Conservation (phyloP, 2,797 vertebrate species). For the Alectoris magna region DNA sequence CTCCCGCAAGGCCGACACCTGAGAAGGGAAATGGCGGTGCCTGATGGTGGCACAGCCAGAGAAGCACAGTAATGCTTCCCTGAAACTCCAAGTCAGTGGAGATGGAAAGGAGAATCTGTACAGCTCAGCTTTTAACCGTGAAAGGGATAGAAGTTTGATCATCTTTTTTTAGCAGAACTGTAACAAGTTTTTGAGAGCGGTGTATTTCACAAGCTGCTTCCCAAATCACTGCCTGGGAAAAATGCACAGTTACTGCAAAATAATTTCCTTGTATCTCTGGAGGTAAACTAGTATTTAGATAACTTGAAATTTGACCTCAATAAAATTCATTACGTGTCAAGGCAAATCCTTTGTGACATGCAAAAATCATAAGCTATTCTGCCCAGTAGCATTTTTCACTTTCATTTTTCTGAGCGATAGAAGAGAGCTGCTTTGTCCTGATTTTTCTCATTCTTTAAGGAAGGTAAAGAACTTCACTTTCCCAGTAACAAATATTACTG, state of each 20-base stretch:
- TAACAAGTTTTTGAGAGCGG: background rate
- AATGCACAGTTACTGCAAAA: slow-evolving; percentile 2
- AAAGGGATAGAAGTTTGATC: background rate
- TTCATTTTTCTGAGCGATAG: background rate
- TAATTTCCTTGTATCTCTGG: slow-evolving; percentile 22
- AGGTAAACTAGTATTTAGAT: slow-evolving; percentile 51
- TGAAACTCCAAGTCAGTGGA: background rate
- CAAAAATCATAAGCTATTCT: slow-evolving; percentile 35
- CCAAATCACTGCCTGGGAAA: background rate
- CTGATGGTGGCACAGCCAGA: fast-evolving
- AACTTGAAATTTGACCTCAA: slow-evolving; percentile 62
- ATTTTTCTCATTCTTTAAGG: slow-evolving; percentile 4
- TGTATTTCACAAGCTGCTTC: background rate
- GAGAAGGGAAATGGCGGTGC: background rate
- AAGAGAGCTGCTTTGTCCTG: background rate
- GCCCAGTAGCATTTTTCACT: background rate
- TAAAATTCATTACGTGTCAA: slow-evolving; percentile 41
- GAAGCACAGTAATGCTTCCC: background rate
- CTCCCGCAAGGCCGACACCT: background rate
- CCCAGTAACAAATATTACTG: background rate
- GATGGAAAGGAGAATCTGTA: background rate
- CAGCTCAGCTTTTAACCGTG: background rate
- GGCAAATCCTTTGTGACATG: slow-evolving; percentile 37
- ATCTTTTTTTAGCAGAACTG: background rate
- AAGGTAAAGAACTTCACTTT: slow-evolving; percentile 23